Percentiles rank a stretch among this genome's conserved stretches.
Evolutionary conservation across 2,888 invertebrate species (phyloP).

Genomic region (Elegia similella): DNA sequence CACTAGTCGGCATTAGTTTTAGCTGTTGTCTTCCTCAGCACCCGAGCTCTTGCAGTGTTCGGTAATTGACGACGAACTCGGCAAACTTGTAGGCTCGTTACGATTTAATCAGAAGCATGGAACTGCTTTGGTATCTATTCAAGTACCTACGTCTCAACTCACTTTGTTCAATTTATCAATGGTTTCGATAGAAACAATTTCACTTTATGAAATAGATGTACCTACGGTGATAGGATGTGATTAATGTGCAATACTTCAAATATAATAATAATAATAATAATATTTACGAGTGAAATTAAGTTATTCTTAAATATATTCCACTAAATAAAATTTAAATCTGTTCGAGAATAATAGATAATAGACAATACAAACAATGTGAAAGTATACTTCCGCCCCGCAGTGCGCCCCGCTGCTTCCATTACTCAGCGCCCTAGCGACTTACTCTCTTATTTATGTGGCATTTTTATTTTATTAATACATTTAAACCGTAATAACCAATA

Average conservation of each 20-base stretch:
- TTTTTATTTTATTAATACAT: constrained; percentile 19
- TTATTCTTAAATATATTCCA: not conserved
- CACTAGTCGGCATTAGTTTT: constrained; percentile 73
- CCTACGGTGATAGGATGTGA: no score
- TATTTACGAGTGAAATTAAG: not conserved
- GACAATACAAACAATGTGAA: constrained; percentile 22
- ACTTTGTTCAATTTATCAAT: not conserved
- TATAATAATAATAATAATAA: not conserved
- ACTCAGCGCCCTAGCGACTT: constrained; percentile 20
- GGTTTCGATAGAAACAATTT: not conserved
- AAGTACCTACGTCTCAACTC: not conserved
- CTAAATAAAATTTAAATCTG: not conserved
- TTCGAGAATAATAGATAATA: constrained; percentile 7
- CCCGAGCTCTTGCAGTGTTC: constrained; percentile 52
- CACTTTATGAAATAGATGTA: no score
- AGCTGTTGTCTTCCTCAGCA: constrained; percentile 63
- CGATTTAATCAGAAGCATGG: constrained; percentile 58
- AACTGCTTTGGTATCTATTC: not conserved
- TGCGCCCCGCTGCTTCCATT: constrained; percentile 23
- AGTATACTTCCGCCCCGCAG: constrained; percentile 17
- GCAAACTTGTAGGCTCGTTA: constrained; percentile 63
- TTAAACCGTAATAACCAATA: not conserved
- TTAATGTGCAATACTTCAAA: not conserved
- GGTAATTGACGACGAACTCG: constrained; percentile 64
- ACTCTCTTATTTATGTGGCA: constrained; percentile 21